Conservation (phyloP, 2,888 invertebrate species). For the Chorisops tibialis region DNA sequence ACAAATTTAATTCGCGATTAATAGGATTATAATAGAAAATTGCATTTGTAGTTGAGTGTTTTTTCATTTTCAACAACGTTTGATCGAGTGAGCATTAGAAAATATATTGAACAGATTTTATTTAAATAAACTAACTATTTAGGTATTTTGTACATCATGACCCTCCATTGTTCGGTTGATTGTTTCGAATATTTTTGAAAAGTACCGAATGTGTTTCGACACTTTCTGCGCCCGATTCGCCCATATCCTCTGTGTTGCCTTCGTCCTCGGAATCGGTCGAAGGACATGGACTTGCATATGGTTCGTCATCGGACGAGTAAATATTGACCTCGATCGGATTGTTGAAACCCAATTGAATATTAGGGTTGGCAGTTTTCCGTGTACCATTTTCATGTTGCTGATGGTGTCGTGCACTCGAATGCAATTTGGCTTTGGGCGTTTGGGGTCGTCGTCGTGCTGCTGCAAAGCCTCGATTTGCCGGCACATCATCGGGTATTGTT, state of each 20-base stretch:
- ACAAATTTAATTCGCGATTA: not conserved
- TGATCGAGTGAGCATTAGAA: constrained; percentile 1
- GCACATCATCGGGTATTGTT: constrained; percentile 37
- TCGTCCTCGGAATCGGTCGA: constrained; percentile 56
- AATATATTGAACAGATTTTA: not conserved
- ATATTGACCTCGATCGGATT: constrained; percentile 32
- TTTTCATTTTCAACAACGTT: not conserved
- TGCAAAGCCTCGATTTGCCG: not conserved
- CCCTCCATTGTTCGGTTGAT: constrained; percentile 8
- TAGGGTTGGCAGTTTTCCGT: not conserved
- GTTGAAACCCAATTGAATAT: constrained; percentile 24
- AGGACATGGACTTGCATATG: constrained; percentile 31
- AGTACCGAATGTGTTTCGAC: constrained; percentile 84
- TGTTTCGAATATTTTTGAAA: constrained; percentile 69
- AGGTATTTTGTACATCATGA: not conserved
- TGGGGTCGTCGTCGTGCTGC: not conserved
- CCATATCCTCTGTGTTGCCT: constrained; percentile 74
- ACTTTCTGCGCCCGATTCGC: constrained; percentile 85
- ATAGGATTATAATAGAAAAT: too few relatives aligned
- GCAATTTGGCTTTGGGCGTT: not conserved
- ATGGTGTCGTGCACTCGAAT: not conserved
- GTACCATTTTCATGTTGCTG: constrained; percentile 9
- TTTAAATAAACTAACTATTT: not conserved
- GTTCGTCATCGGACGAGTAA: constrained; percentile 36
- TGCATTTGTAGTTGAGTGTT: not conserved